These are phyloP conservation scores for Meles meles DNA, from an alignment of 2,113 vertebrate species.

Conservation along the genomic window DNA sequence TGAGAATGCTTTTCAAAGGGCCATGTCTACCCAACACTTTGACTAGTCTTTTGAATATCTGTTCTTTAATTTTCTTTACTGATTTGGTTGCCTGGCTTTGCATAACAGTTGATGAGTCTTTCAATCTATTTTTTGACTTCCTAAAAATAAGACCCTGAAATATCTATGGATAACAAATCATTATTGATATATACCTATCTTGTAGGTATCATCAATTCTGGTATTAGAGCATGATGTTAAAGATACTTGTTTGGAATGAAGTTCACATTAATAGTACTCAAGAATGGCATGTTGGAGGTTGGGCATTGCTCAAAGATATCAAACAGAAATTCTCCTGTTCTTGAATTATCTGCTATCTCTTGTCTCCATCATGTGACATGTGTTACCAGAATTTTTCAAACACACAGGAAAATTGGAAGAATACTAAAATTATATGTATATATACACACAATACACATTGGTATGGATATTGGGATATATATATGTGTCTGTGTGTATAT, in stretches of 20 bases:
- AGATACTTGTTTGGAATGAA: not conserved
- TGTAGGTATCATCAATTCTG: not conserved
- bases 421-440: not conserved
- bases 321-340: not conserved
- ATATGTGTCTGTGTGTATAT: too few relatives aligned
- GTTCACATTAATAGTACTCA: not conserved
- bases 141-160: not conserved
- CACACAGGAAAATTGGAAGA: not conserved
- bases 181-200: not conserved
- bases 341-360: not conserved
- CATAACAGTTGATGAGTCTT: not conserved
- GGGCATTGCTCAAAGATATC: not conserved
- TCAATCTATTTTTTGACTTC: not conserved
- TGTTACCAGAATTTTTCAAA: not conserved
- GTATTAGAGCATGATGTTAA: not conserved
- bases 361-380: not conserved
- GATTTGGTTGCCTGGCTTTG: not conserved
- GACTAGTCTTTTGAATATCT: not conserved
- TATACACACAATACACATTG: not conserved
- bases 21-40: not conserved
- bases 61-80: not conserved
- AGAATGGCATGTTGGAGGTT: not conserved
- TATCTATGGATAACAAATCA: not conserved
- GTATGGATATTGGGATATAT: not conserved
- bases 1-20: not conserved